Base-by-base conservation (phyloP, 1,140 invertebrate genomes). In the Oryctes rhinoceros region DNA sequence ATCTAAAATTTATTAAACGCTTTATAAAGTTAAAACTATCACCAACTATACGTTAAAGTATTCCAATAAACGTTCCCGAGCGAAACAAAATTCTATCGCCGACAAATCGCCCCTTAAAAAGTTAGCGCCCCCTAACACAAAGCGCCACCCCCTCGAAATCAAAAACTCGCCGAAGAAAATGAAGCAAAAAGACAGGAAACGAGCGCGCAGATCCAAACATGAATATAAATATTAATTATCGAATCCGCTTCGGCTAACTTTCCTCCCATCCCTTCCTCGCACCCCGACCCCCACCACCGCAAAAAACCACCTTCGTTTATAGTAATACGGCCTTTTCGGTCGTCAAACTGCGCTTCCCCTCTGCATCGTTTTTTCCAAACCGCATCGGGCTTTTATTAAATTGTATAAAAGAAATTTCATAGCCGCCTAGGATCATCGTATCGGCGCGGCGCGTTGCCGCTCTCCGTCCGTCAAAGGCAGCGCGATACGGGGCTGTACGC, bases 381-480 rank as follows among this genome's bases (percentile, higher is more conserved):
- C 65, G 65, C 65, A 67, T 67, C 65, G 9, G 65, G 65, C 65
- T 67, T 82, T 82, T 82, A 82, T 82, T 82, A 82, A 82, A 82
- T 82, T 82, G 81, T 79, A 81, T 67, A 82, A 82, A 82, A 82
- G 81, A 82, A 82, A 82, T 81, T 82, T 81, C 79, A 79, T 76
- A 79, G 78, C 81, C 81, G 79, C 81, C 81, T 80, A 78, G 81
- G 81, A 81, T 81, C 65, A 67, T 67, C 81, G 81, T 78, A 82
- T 82, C 74, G 81, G 81, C 78, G 80, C 78, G 39, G 67, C 78
- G 78, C 79, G 81, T 79, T 37, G 78, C 39, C 80, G 78, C 65
- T n/a, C 65, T 13, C 4, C 5, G 5, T 20, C 79, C 81, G 81
- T 82, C 81, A 82, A 82, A 82, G 80, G 81, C 78, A 79, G 39